Base-by-base conservation (phyloP, 2,113 vertebrate species). In the Tyrannus savana region DNA sequence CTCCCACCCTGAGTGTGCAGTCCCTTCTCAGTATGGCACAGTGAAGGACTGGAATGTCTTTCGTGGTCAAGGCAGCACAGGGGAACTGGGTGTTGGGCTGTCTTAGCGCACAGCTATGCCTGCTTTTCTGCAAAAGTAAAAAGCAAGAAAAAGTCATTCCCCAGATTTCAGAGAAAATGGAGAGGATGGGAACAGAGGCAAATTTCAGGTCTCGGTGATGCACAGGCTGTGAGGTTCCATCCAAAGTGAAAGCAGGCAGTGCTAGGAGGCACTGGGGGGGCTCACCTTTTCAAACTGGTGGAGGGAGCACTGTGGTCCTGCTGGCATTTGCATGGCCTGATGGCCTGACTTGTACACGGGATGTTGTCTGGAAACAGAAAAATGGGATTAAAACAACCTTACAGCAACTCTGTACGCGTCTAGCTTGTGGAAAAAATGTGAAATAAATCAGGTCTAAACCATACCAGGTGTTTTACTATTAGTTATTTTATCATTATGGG, bases 401-500 rank as follows among this genome's bases (percentile, higher is more conserved):
- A 72, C 5, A 78, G 37, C 80, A 81, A 59, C 52, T 82, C 60
- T 63, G 24, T 75, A 52, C 56, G 9, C 24, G 64, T 21, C 31
- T 80, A 81, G 9, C 39, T 89, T 59, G 16, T 74, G 68, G 59
- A 39, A 93, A 72, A 90, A 67, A 14, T 27, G 28, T 55, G 35
- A 91, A 91, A 64, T 60, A 79, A 84, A 52, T 82, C 79, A 76
- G 56, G 7, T 44, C 49, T 67, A 75, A 88, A 69, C 30, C 12
- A 41, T 25, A 53, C 30, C 76, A 44, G 50, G 25, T 59, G 33
- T 74, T 83, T 74, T 47, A 73, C 44, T 71, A 60, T 30, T 59
- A 55, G 52, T 15, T 47, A 44, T 81, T 81, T 92, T 92, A 71
- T 90, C 62, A 28, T 64, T 75, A 42, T 8, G 10, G 47, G 33